Evolutionary conservation across 2,888 invertebrate genomes (phyloP), one percentile per base, ranked within the genome.

Genomic region (Philereme vetulata): DNA sequence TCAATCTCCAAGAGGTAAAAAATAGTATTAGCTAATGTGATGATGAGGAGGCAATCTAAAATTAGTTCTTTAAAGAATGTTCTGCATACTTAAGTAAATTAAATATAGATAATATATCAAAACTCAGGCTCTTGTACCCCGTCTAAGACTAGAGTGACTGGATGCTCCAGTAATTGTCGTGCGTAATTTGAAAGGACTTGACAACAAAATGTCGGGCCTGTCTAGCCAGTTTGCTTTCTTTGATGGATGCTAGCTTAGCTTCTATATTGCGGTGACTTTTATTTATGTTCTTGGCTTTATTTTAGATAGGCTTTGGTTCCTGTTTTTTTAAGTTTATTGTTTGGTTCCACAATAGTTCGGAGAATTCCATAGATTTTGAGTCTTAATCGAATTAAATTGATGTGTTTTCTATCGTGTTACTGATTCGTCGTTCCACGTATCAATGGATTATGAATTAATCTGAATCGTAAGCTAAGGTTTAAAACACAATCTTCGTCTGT

Each of bases 181-280:
- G 51, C 62, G 55, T 62, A 55, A 62, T 62, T 62, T 51, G 55
- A 58, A 55, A 58, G 62, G 62, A 58, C 59, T 58, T 36, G 45
- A 58, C 53, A 51, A 33, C 45, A 36, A 58, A 52, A 57, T 46
- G 51, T 46, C 36, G 54, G 44, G 47, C 51, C 49, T 42, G 62
- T 62, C 58, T 46, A 45, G 51, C 55, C 58, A 58, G 62, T 62
- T 62, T 33, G 51, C 56, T 62, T 57, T 58, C 62, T 58, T 55
- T 62, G 58, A 62, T 62, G 58, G 58, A 62, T 62, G 58, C 33
- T 10, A 10, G 48, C n/a, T 47, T 49, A 4, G 57, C 36, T 6
- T 11, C 44, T 4, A 46, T 46, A 5, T 46, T 46, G 11, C 34
- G 46, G 6, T 45, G 5, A 21, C 10, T 44, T 44, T 4, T 44